A percentile compares a stretch with the other conserved stretches of the same genome.
phyloP scores from a whole-genome alignment of 2,113 vertebrate genomes.

The chimpanzee (Pan troglodytes) region DNA sequence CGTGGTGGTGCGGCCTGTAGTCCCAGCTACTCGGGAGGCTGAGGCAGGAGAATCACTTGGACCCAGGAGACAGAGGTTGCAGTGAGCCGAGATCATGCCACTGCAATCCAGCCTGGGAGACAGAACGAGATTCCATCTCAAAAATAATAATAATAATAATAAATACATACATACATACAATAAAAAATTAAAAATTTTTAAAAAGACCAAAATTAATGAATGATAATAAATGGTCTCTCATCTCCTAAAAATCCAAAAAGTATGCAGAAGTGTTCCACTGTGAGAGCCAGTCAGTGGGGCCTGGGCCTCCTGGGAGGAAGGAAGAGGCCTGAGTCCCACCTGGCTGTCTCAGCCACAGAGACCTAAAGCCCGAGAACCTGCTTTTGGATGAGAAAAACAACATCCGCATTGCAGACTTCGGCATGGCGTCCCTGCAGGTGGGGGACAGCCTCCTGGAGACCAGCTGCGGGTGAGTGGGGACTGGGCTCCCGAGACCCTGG shows the following conservation, averaged over 20 bases:
- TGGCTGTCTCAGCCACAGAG: slow-evolving; percentile 88
- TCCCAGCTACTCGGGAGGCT: too few species aligned
- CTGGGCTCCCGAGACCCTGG: rapidly evolving
- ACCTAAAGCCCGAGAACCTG: slow-evolving; percentile 95
- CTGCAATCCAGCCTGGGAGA: too few species aligned
- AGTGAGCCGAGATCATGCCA: too few species aligned
- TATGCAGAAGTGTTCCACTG: background rate
- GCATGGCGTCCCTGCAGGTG: slow-evolving; percentile 96
- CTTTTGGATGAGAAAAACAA: slow-evolving; percentile 96
- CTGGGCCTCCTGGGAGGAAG: too few species aligned
- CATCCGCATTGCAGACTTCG: slow-evolving; percentile 95
- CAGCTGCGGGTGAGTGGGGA: slow-evolving; percentile 92
- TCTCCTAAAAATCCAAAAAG: background rate
- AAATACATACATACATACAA: background rate
- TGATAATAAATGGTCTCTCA: background rate
- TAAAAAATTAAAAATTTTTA: background rate
- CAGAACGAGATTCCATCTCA: too few species aligned
- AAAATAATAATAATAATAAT: too few species aligned
- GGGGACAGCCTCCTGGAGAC: slow-evolving; percentile 96
- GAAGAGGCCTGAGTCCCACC: background rate
- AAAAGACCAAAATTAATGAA: background rate
- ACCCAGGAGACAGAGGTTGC: too few species aligned
- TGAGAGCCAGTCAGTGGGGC: background rate
- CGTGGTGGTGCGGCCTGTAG: too few species aligned
- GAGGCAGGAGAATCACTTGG: too few species aligned